phyloP scores from a whole-genome alignment of 2,113 vertebrate genomes.

The Epinephelus moara region DNA sequence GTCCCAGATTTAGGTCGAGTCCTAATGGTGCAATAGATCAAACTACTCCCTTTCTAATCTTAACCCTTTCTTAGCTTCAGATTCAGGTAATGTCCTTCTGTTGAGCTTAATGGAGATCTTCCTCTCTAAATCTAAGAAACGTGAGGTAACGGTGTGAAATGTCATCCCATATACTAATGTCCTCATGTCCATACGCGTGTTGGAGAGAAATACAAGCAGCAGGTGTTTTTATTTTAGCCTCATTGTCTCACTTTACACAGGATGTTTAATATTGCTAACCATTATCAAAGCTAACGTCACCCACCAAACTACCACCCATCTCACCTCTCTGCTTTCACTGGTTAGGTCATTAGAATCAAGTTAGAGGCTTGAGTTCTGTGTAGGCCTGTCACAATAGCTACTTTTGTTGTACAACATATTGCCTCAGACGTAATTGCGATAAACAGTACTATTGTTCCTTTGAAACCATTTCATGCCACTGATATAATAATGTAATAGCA shows the following conservation, averaged over 20 bases:
- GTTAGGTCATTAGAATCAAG: not conserved
- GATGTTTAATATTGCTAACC: constrained; percentile 38
- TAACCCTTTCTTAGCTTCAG: constrained; percentile 26
- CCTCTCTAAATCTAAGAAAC: not conserved
- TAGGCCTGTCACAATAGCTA: too few species aligned
- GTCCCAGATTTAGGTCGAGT: constrained; percentile 36
- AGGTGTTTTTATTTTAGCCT: not conserved
- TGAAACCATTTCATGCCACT: too few species aligned
- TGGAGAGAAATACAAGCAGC: not conserved
- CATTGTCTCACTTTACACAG: not conserved
- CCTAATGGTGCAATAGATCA: constrained; percentile 42
- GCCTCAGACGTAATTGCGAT: too few species aligned
- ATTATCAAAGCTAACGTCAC: constrained; percentile 47
- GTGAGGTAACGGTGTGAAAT: not conserved
- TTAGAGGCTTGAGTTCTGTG: not conserved
- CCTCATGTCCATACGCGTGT: accelerated
- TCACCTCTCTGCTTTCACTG: constrained; percentile 33
- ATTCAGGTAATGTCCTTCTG: not conserved
- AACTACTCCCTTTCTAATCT: constrained; percentile 13
- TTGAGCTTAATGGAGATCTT: not conserved
- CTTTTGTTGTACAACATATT: too few species aligned
- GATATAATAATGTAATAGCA: too few species aligned
- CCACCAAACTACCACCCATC: constrained; percentile 44
- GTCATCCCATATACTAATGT: not conserved
- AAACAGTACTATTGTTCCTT: too few species aligned